Conservation (phyloP, 1,140 invertebrate genomes). For the Zaprionus camerounensis region DNA sequence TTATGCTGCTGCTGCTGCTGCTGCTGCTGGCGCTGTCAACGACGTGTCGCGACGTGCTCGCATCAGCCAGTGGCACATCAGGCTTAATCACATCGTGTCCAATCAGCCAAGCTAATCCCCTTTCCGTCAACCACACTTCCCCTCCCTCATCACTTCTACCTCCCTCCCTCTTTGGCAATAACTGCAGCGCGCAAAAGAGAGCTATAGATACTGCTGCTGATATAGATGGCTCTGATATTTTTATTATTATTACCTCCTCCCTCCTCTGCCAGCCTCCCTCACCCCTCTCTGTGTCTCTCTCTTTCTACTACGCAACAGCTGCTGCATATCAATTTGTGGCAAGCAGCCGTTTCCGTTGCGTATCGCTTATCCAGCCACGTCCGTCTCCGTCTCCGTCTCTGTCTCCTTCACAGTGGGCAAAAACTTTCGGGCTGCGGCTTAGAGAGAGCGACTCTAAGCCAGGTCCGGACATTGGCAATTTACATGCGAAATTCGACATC, state of each 20-base stretch:
- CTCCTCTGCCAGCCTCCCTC: background rate
- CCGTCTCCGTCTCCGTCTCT: constrained; percentile 14
- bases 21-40: constrained; percentile 13
- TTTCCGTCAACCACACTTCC: constrained; percentile 6
- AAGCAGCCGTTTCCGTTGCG: constrained; percentile 23
- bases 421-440: constrained; percentile 44
- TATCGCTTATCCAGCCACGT: constrained; percentile 42
- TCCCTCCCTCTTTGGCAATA: background rate
- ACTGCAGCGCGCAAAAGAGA: background rate
- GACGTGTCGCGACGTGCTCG: constrained; percentile 42
- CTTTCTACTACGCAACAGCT: constrained; percentile 60
- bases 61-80: constrained; percentile 36
- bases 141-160: background rate
- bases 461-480: constrained; percentile 74
- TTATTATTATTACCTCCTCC: constrained; percentile 46
- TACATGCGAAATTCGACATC: constrained; percentile 67
- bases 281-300: background rate
- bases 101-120: constrained; percentile 74
- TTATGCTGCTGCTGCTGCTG: background rate
- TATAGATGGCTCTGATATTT: constrained; percentile 35
- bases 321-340: constrained; percentile 78
- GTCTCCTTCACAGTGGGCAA: background rate
- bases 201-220: constrained; percentile 17
- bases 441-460: constrained; percentile 52
- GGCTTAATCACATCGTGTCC: constrained; percentile 79